Evolutionary conservation across 1,140 invertebrate genomes (phyloP).

Genomic region (Mamestra configurata): DNA sequence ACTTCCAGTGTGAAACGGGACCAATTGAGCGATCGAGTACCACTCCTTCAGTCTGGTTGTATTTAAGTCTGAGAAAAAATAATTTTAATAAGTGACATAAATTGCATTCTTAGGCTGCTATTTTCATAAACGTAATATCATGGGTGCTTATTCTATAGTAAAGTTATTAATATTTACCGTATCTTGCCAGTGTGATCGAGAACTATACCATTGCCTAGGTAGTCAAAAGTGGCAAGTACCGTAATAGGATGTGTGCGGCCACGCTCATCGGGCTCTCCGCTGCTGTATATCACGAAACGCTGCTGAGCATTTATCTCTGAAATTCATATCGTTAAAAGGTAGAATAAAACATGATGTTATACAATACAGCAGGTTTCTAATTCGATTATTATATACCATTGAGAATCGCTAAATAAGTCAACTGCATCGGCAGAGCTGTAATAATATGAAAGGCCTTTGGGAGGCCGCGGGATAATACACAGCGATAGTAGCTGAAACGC

Average conservation of each 20-base stretch:
- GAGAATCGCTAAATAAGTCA: too few species aligned
- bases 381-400: too few species aligned
- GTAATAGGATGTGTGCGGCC: constrained; percentile 71
- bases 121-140: too few species aligned
- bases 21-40: constrained; percentile 77
- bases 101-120: too few species aligned
- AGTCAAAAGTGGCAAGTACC: constrained; percentile 80
- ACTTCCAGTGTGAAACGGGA: constrained; percentile 83
- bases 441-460: too few species aligned
- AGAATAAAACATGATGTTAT: too few species aligned
- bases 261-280: constrained; percentile 73
- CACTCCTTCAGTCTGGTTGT: constrained; percentile 84
- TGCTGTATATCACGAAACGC: constrained; percentile 79
- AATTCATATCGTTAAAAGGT: constrained; percentile 4
- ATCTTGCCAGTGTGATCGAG: constrained; percentile 82
- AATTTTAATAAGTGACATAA: too few species aligned
- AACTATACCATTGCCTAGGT: constrained; percentile 81
- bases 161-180: constrained; percentile 61
- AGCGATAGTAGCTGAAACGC: too few species aligned
- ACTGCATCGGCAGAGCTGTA: too few species aligned
- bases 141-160: too few species aligned
- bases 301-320: constrained; percentile 78
- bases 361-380: too few species aligned
- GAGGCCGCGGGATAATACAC: too few species aligned
- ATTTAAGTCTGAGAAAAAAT: constrained; percentile 64